Percentiles rank a stretch among this genome's conserved stretches.
Evolutionary conservation across 2,888 invertebrate species (phyloP).

Genomic region (Leucozona laternaria): DNA sequence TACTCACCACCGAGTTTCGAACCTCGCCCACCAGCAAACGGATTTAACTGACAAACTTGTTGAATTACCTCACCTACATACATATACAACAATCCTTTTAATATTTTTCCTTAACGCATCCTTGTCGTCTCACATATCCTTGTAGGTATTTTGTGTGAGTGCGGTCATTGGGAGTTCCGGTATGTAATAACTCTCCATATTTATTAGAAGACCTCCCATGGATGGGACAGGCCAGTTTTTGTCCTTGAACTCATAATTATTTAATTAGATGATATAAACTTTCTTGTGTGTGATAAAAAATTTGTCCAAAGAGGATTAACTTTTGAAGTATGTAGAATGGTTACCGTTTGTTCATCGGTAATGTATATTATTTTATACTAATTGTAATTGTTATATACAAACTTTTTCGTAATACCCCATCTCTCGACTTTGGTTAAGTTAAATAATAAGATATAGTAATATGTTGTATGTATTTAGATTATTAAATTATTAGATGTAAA

Average conservation of each 20-base stretch:
- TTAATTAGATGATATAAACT: constrained; percentile 72
- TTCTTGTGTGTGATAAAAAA: constrained; percentile 66
- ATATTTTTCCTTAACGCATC: constrained; percentile 77
- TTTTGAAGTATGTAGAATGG: constrained; percentile 11
- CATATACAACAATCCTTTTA: constrained; percentile 60
- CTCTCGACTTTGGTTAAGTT: constrained; percentile 59
- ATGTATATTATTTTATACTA: constrained; percentile 52
- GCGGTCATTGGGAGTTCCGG: constrained; percentile 67
- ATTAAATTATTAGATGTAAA: constrained; percentile 62
- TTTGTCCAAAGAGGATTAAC: constrained; percentile 70
- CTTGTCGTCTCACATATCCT: constrained; percentile 76
- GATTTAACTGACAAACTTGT: constrained; percentile 80
- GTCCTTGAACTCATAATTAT: constrained; percentile 62
- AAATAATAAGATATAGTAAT: constrained; percentile 39
- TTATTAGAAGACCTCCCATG: constrained; percentile 43
- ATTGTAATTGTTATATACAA: constrained; percentile 74
- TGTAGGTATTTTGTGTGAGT: constrained; percentile 32
- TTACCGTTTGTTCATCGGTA: constrained; percentile 50
- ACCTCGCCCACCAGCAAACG: constrained; percentile 81
- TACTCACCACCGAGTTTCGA: constrained; percentile 83
- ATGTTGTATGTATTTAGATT: constrained; percentile 51
- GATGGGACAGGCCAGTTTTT: constrained; percentile 14
- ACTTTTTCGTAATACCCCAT: constrained; percentile 50
- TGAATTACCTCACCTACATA: constrained; percentile 33
- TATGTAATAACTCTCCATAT: constrained; percentile 29